These are phyloP conservation scores for Zonotrichia albicollis DNA, from an alignment of 2,797 vertebrate species.

Conservation along the genomic window DNA sequence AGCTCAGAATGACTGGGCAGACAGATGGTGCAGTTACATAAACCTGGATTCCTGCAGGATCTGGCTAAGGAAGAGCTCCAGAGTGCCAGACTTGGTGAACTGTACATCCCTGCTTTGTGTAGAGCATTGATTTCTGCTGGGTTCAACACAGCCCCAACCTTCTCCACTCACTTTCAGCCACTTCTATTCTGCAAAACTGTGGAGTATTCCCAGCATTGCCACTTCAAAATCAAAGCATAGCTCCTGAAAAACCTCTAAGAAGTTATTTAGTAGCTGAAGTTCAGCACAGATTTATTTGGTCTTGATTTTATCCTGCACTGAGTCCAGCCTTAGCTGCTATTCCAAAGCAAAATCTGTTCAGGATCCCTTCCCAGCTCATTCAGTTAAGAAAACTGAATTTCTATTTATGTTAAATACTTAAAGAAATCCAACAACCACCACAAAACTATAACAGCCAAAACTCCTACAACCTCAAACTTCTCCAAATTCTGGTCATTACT, in stretches of 20 bases:
- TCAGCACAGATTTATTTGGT: background rate
- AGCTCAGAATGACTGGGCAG: slow-evolving; percentile 8
- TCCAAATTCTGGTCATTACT: background rate
- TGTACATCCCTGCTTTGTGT: background rate
- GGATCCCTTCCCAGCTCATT: background rate
- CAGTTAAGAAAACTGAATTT: background rate
- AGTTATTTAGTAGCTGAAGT: background rate
- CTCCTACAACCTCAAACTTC: too few species aligned
- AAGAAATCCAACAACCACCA: background rate
- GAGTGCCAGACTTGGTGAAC: background rate
- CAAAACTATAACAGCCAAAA: background rate
- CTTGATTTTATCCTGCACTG: background rate
- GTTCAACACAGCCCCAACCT: background rate
- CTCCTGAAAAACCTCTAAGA: background rate
- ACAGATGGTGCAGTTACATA: slow-evolving; percentile 63
- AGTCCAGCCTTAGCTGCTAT: background rate
- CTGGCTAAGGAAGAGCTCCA: slow-evolving; percentile 28
- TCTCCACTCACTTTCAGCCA: background rate
- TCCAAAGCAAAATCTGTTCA: background rate
- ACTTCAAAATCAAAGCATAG: background rate
- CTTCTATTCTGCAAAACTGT: background rate
- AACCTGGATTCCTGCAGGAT: background rate
- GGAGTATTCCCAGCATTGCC: background rate
- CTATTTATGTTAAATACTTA: background rate
- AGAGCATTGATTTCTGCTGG: background rate